phyloP scores from a whole-genome alignment of 1,140 invertebrate species.

The Anastatus disparis region DNA sequence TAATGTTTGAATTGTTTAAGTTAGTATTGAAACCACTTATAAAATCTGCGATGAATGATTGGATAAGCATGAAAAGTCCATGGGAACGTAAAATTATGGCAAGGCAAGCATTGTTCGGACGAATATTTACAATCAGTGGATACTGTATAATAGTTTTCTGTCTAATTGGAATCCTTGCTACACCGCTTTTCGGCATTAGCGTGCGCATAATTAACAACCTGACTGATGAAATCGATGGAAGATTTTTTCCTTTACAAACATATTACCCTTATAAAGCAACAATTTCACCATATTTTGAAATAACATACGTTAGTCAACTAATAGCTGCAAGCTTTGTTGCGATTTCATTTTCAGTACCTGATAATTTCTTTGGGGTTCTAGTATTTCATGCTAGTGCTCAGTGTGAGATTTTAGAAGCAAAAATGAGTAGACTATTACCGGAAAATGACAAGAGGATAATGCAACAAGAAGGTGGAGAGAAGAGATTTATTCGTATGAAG shows the following conservation, averaged over 20 bases:
- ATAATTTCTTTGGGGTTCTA: slow-evolving; percentile 5
- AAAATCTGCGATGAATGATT: not conserved
- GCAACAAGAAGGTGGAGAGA: too few relatives aligned
- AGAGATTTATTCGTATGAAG: too few relatives aligned
- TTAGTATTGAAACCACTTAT: slow-evolving; percentile 18
- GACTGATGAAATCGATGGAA: slow-evolving; percentile 8
- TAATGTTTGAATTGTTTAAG: too few relatives aligned
- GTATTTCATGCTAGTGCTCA: not conserved
- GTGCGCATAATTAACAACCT: slow-evolving; percentile 1
- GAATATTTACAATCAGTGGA: not conserved
- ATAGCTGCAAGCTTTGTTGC: not conserved
- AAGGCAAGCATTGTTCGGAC: not conserved
- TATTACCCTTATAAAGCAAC: slow-evolving; percentile 6
- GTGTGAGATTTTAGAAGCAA: not conserved
- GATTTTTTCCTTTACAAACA: not conserved
- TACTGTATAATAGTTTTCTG: not conserved
- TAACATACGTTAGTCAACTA: not conserved
- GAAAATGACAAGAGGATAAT: too few relatives aligned
- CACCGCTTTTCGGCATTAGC: not conserved
- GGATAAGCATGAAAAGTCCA: not conserved
- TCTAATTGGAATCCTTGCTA: not conserved
- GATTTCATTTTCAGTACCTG: not conserved
- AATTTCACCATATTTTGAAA: not conserved
- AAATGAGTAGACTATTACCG: too few relatives aligned
- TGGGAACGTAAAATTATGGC: slow-evolving; percentile 15